Percentiles rank a stretch among this genome's conserved stretches.
These are phyloP conservation scores for Bergia sp. DNA, from an alignment of 92 coral and sea anemone genomes.

Conservation along the genomic window DNA sequence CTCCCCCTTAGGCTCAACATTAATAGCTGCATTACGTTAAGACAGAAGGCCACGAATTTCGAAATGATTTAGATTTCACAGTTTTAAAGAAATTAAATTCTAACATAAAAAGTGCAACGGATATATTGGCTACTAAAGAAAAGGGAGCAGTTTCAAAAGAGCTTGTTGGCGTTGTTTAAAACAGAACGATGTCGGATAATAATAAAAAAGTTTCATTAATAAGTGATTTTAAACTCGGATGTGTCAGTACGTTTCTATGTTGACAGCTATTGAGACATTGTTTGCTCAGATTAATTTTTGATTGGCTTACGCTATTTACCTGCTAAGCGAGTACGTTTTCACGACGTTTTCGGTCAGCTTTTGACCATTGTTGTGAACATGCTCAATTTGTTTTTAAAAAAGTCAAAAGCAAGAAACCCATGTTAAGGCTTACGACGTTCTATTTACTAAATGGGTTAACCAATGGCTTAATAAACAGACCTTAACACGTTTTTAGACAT, in stretches of 20 bases:
- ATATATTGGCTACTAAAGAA: background rate
- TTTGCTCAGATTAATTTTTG: constrained; percentile 12
- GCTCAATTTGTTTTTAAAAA: too few species aligned
- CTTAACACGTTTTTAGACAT: too few species aligned
- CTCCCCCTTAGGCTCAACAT: constrained; percentile 5
- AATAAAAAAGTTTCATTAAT: background rate
- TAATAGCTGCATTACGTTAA: background rate
- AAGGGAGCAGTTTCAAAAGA: constrained; percentile 14
- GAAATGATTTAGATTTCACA: too few species aligned
- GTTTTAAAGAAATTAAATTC: background rate
- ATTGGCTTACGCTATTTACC: constrained; percentile 3
- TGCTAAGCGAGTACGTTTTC: background rate
- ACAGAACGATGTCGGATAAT: background rate
- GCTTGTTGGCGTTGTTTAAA: constrained; percentile 6
- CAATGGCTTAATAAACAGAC: too few species aligned
- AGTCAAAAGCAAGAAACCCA: too few species aligned
- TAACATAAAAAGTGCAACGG: background rate
- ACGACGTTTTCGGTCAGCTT: too few species aligned
- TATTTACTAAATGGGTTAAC: too few species aligned
- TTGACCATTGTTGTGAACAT: too few species aligned
- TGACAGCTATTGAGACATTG: constrained; percentile 10
- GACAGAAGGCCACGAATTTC: background rate
- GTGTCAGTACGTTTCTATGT: background rate
- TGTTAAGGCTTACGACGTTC: too few species aligned
- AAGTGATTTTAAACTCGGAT: constrained; percentile 5